Evolutionary conservation across 1,140 invertebrate genomes (phyloP), one percentile per base, ranked within the genome.

Genomic region (Asobara japonica): DNA sequence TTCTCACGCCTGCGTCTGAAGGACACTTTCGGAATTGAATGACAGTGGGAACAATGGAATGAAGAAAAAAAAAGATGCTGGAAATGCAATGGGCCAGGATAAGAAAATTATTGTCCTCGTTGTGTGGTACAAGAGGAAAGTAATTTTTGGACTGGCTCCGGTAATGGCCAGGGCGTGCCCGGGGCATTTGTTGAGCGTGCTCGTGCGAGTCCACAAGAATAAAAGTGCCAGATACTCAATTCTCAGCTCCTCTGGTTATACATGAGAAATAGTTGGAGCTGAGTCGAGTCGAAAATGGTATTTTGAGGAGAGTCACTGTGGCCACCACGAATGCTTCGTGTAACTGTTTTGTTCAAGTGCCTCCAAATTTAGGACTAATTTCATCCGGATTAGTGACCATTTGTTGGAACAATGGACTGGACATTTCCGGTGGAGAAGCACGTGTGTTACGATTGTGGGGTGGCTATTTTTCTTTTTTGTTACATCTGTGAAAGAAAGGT

Each of bases 311-410:
- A 51, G 18, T 51, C 48, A 51, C 48, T n/a, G 22, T 25, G 22
- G 8, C 16, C 18, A 10, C 16, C 48, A 51, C 22, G 22, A 51
- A 51, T 18, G 22, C 22, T 10, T 51, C 16, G 10, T 38, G 36
- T 38, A 38, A n/a, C 10, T 10, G 36, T 20, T 51, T 51, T 51
- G 48, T 51, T 18, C 48, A 18, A 51, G 48, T 51, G 48, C 16
- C 48, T 51, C 10, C 36, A 25, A 51, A 51, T 51, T 51, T 51
- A 51, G 16, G 8, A 25, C 48, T 51, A 13, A 51, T 51, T 51
- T 51, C 48, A 51, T 18, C 48, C 22, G 48, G 48, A 51, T 51
- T 51, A 51, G 48, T 18, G 48, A 51, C 48, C 48, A 51, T 51
- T 51, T 11, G 22, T 1, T 38, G 16, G 22, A 18, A 51, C 16